Conservation (phyloP, 2,888 invertebrate genomes). For the Lomographa bimaculata region DNA sequence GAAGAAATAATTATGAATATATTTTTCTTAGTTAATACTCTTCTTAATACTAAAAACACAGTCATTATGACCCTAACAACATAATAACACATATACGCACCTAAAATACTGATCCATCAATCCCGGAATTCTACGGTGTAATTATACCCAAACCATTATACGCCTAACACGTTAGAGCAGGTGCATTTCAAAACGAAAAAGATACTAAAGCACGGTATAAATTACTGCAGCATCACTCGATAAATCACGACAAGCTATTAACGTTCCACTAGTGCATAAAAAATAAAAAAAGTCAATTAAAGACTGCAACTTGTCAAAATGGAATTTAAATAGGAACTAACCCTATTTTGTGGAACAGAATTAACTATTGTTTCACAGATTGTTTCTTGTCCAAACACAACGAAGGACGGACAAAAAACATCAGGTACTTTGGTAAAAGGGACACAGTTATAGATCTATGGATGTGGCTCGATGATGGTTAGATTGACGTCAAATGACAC, state of each 20-base stretch:
- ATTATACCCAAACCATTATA: constrained; percentile 14
- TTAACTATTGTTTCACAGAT: constrained; percentile 75
- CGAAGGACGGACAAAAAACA: constrained; percentile 71
- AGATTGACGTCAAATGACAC: constrained; percentile 33
- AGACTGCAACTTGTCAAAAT: constrained; percentile 51
- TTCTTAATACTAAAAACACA: too few species aligned
- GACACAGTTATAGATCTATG: constrained; percentile 41
- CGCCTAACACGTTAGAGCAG: constrained; percentile 24
- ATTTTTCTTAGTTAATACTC: too few species aligned
- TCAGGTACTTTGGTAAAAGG: constrained; percentile 58
- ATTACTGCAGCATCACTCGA: constrained; percentile 43
- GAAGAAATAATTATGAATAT: too few species aligned
- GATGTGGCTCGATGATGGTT: constrained; percentile 32
- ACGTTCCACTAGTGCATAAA: constrained; percentile 39
- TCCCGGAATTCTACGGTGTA: constrained; percentile 12
- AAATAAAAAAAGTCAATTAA: constrained; percentile 45
- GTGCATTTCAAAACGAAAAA: constrained; percentile 29
- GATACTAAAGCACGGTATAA: constrained; percentile 27
- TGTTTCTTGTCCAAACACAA: constrained; percentile 70
- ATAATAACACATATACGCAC: neutral
- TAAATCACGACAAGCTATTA: constrained; percentile 65
- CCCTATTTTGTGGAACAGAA: constrained; percentile 49
- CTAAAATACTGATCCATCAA: constrained; percentile 15
- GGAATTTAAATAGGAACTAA: constrained; percentile 72
- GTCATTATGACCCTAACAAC: constrained; percentile 6